Conservation (phyloP, 2,113 vertebrate species). For the Bolborhynchus lineola region DNA sequence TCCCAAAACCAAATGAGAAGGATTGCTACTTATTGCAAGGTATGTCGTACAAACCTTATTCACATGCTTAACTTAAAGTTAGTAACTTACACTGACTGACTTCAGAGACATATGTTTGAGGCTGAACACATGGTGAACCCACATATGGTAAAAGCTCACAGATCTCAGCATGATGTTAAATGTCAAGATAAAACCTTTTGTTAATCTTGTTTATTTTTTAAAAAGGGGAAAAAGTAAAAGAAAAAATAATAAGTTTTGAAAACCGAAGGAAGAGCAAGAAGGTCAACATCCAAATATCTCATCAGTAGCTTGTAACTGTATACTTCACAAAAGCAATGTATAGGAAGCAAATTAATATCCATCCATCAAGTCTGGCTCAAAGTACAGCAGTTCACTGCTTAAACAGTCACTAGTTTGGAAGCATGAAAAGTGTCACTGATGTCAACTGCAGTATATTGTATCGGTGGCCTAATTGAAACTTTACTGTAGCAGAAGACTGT, state of each 20-base stretch:
- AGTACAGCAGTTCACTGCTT: background rate
- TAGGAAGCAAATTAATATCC: background rate
- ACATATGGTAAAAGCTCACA: background rate
- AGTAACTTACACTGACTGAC: background rate
- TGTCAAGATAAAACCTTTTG: background rate
- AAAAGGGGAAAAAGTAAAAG: too few species aligned
- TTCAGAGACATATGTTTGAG: background rate
- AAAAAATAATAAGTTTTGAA: background rate
- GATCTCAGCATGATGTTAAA: background rate
- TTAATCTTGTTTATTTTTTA: background rate
- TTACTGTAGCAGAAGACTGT: background rate
- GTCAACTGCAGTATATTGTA: background rate
- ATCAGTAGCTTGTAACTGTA: background rate
- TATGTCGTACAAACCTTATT: background rate
- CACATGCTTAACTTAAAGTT: background rate
- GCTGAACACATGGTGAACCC: background rate
- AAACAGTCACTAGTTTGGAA: background rate
- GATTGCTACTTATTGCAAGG: background rate
- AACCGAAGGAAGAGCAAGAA: background rate
- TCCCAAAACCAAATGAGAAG: background rate
- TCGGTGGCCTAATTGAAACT: background rate
- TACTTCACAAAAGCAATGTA: background rate
- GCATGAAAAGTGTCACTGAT: background rate
- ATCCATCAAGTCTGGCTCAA: background rate
- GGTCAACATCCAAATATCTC: background rate